Evolutionary conservation across 2,888 invertebrate species (phyloP), one percentile per base, ranked within the genome.

Genomic region (Podabrus alpinus): DNA sequence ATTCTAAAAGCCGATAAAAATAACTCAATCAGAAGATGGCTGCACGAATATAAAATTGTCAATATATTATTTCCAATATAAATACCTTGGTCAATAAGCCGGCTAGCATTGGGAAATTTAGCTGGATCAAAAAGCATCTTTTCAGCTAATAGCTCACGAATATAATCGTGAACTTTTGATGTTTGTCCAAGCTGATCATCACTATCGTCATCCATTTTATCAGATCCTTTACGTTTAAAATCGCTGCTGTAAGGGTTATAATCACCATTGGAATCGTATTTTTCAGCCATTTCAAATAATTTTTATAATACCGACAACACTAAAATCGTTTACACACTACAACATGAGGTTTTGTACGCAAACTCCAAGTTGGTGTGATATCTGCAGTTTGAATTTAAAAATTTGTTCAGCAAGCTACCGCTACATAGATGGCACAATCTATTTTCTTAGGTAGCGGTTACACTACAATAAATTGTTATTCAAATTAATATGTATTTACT

Each of bases 141-240:
- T 84, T 94, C 94, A 68, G 91, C 90, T 76, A 95, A 85, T 74
- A 95, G 89, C 84, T 94, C 94, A 17, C 92, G 89, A 84, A 95
- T 92, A 84, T 95, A 95, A 88, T 95, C 94, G 72, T 91, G 92
- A 85, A 93, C 93, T 88, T 94, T 94, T 85, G 93, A 92, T 80
- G 91, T 90, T 75, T 92, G 87, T 83, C 90, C 90, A 68, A 89
- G 87, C 89, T 88, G 89, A 82, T 83, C 78, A 80, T 79, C 71
- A 78, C 79, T 74, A 72, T 80, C 81, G 80, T 83, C 80, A 73
- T 81, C 75, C 80, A 83, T 15, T 15, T 77, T 71, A 68, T 77
- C 81, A 15, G 79, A 78, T 29, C 79, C 83, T 74, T 85, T 86
- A 17, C 86, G 82, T 80, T 86, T 87, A 77, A 86, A 86, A 80